A percentile compares a stretch with the other conserved stretches of the same genome.
These are phyloP conservation scores for Leptinotarsa rubiginosa DNA, from an alignment of 2,888 invertebrate species.

Conservation along the genomic window DNA sequence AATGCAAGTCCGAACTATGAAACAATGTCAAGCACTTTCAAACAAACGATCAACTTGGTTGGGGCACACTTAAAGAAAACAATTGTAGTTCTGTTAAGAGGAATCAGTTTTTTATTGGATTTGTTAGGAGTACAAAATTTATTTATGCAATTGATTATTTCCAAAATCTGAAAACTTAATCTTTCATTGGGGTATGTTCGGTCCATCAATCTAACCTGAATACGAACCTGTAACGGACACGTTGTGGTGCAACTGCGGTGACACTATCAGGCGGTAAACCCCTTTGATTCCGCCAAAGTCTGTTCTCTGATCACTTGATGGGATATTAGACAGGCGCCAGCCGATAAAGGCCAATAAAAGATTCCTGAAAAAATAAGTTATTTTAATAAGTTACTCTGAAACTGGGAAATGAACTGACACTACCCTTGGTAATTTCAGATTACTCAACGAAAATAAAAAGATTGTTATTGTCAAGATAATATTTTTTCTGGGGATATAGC, in stretches of 20 bases:
- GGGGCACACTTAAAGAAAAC: no score
- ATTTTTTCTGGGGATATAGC: no score
- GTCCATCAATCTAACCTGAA: background rate
- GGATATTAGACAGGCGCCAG: slow-evolving; percentile 57
- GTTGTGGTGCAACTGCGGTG: slow-evolving; percentile 42
- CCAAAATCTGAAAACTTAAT: no score
- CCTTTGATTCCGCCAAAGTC: slow-evolving; percentile 45
- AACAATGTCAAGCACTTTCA: no score
- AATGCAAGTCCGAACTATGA: no score
- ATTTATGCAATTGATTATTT: no score
- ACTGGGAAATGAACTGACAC: background rate
- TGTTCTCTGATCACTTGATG: slow-evolving; percentile 47
- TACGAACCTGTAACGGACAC: slow-evolving; percentile 18
- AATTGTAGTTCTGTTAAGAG: no score
- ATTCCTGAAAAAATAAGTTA: slow-evolving; percentile 4
- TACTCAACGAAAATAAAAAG: background rate
- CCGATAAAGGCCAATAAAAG: slow-evolving; percentile 37
- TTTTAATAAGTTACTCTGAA: background rate
- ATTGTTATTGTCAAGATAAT: no score
- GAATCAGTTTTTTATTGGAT: no score
- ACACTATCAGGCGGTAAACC: slow-evolving; percentile 40
- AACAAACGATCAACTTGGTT: no score
- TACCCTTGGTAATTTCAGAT: background rate
- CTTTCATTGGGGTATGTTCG: no score
- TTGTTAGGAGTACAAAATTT: no score